Percentiles rank a stretch among this genome's conserved stretches.
Evolutionary conservation across 2,797 vertebrate genomes (phyloP).

Genomic region (Gambusia yucatana): DNA sequence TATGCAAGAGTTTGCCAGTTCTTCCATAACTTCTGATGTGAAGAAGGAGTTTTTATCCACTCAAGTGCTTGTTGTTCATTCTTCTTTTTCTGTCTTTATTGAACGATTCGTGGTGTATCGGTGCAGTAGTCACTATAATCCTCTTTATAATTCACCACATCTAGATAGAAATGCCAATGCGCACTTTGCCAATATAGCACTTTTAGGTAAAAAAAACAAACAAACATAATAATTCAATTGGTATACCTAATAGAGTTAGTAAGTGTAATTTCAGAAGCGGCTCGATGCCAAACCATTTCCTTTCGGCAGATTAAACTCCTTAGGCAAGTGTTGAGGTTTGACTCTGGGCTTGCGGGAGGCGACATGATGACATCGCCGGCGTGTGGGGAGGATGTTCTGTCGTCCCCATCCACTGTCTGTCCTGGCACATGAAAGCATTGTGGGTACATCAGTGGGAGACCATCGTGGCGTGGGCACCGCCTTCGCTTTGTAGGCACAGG

Average conservation of each 20-base stretch:
- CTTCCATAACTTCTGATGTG: neutral
- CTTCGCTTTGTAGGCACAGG: conserved; percentile 50
- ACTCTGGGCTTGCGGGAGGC: conserved; percentile 19
- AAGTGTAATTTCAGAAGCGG: neutral
- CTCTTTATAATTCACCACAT: neutral
- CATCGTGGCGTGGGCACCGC: conserved; percentile 25
- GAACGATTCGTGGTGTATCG: neutral
- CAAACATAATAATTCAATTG: neutral
- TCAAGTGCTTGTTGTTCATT: neutral
- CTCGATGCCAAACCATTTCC: conserved; percentile 14
- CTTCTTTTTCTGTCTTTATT: neutral
- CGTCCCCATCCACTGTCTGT: conserved; percentile 26
- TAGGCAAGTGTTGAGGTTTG: conserved; percentile 26
- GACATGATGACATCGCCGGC: conserved; percentile 24
- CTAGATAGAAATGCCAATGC: neutral
- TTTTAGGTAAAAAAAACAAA: neutral
- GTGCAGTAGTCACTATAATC: too few species aligned
- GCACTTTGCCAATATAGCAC: neutral
- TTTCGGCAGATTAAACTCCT: conserved; percentile 15
- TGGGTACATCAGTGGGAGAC: conserved; percentile 41
- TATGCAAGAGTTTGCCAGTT: neutral
- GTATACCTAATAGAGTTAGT: neutral
- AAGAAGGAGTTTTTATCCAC: neutral
- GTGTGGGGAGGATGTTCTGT: conserved; percentile 27
- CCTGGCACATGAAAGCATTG: conserved; percentile 49